Evolutionary conservation across 2,888 invertebrate species (phyloP).

Genomic region (Priapulus caudatus): DNA sequence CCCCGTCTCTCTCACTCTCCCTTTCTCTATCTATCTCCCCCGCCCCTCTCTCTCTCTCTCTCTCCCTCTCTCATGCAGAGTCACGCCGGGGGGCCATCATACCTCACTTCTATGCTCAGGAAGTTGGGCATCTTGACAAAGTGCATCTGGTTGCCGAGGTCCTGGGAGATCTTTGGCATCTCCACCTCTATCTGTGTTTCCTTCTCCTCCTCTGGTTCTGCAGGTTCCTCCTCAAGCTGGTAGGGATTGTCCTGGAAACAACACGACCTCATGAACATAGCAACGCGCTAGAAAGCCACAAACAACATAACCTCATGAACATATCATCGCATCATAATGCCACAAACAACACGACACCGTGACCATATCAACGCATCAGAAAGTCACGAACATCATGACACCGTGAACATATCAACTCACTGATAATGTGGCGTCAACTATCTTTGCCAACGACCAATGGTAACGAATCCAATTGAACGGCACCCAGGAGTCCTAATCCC

Average conservation of each 20-base stretch:
- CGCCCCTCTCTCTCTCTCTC: background rate
- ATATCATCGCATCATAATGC: too few relatives aligned
- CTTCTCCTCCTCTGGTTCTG: constrained; percentile 57
- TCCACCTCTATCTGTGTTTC: constrained; percentile 93
- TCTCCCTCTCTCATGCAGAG: background rate
- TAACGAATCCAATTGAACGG: too few relatives aligned
- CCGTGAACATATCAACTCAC: too few relatives aligned
- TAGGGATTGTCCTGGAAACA: too few relatives aligned
- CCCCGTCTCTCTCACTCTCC: too few relatives aligned
- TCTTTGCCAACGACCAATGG: too few relatives aligned
- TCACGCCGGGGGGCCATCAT: constrained; percentile 4
- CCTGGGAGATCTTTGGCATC: constrained; percentile 85
- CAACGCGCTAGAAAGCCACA: background rate
- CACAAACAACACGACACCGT: background rate
- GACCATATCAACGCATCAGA: too few relatives aligned
- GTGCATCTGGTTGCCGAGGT: constrained; percentile 79
- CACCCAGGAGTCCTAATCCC: too few relatives aligned
- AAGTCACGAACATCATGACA: background rate
- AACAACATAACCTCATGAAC: background rate
- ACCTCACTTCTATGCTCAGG: constrained; percentile 80
- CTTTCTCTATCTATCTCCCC: too few relatives aligned
- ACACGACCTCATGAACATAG: too few relatives aligned
- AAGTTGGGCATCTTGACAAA: constrained; percentile 97
- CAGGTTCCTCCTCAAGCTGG: constrained; percentile 49
- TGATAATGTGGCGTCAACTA: too few relatives aligned